A percentile compares a stretch with the other conserved stretches of the same genome.
Evolutionary conservation across 1,140 invertebrate genomes (phyloP).

Genomic region (Monochamus saltuarius): DNA sequence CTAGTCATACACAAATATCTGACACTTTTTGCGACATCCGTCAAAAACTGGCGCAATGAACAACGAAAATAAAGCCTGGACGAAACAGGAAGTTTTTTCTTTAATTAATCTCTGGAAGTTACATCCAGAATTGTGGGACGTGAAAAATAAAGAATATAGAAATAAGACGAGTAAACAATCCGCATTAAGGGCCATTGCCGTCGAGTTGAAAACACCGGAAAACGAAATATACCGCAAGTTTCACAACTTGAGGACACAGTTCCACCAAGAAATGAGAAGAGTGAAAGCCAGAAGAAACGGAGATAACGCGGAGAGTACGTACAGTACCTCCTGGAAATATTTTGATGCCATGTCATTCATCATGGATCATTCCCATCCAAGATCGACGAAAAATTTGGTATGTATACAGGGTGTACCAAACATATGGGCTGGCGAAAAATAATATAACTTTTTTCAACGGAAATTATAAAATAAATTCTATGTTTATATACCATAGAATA

Average conservation of each 20-base stretch:
- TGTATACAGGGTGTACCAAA: too few species aligned
- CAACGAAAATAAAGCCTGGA: not conserved
- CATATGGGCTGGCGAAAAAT: too few species aligned
- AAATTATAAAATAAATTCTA: too few species aligned
- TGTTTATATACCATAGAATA: too few species aligned
- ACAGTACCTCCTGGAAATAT: not conserved
- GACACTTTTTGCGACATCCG: too few species aligned
- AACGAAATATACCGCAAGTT: slow-evolving; percentile 8
- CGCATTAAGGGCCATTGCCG: not conserved
- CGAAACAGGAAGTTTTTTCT: slow-evolving; percentile 3
- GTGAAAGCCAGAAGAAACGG: slow-evolving; percentile 1
- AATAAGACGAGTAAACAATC: slow-evolving; percentile 4
- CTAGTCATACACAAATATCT: too few species aligned
- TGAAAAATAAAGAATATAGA: slow-evolving; percentile 5
- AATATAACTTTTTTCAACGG: too few species aligned
- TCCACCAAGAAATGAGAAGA: slow-evolving; percentile 7
- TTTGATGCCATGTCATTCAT: slow-evolving; percentile 7
- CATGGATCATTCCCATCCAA: not conserved
- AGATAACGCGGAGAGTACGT: not conserved
- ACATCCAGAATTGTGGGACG: slow-evolving; percentile 3
- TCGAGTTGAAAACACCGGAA: not conserved
- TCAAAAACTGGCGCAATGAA: not conserved
- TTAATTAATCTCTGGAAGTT: slow-evolving; percentile 2
- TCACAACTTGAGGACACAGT: slow-evolving; percentile 8
- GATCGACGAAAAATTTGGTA: not conserved